These are phyloP conservation scores for Austrolebias charrua DNA, from an alignment of 2,797 vertebrate species.

Conservation along the genomic window DNA sequence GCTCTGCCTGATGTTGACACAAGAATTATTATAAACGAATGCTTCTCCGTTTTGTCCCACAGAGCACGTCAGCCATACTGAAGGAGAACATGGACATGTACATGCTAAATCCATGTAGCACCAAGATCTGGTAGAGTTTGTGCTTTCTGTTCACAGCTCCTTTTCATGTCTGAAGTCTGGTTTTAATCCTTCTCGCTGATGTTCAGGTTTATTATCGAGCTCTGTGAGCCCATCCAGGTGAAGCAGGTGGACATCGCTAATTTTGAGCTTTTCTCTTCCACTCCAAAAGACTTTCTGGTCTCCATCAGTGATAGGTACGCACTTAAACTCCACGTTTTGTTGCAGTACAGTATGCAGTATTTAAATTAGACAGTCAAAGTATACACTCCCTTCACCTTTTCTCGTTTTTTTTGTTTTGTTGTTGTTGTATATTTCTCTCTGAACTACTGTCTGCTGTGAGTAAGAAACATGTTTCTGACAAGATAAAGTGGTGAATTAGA, in stretches of 20 bases:
- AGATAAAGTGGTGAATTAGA: too few relatives aligned
- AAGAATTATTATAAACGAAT: not conserved
- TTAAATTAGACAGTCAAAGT: too few relatives aligned
- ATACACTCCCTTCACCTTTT: too few relatives aligned
- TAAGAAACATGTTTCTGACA: too few relatives aligned
- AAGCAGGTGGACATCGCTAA: slow-evolving; percentile 98
- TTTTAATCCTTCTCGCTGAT: slow-evolving; percentile 2
- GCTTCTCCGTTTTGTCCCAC: slow-evolving; percentile 36
- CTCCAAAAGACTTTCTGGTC: slow-evolving; percentile 95
- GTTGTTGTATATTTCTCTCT: too few relatives aligned
- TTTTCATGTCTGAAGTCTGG: not conserved
- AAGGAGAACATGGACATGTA: slow-evolving; percentile 98
- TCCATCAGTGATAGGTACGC: slow-evolving; percentile 96
- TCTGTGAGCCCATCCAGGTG: slow-evolving; percentile 98
- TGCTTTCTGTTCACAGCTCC: not conserved
- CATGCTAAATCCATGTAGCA: slow-evolving; percentile 97
- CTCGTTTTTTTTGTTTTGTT: too few relatives aligned
- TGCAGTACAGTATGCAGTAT: not conserved
- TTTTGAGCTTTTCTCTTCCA: slow-evolving; percentile 99
- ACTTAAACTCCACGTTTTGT: not conserved
- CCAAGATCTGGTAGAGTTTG: slow-evolving; percentile 88
- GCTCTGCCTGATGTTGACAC: not conserved
- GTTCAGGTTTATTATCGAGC: slow-evolving; percentile 95
- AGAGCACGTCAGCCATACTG: slow-evolving; percentile 96
- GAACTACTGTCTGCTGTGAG: too few relatives aligned